Evolutionary conservation across 2,888 invertebrate genomes (phyloP).

Genomic region (Drosophila algonquin): DNA sequence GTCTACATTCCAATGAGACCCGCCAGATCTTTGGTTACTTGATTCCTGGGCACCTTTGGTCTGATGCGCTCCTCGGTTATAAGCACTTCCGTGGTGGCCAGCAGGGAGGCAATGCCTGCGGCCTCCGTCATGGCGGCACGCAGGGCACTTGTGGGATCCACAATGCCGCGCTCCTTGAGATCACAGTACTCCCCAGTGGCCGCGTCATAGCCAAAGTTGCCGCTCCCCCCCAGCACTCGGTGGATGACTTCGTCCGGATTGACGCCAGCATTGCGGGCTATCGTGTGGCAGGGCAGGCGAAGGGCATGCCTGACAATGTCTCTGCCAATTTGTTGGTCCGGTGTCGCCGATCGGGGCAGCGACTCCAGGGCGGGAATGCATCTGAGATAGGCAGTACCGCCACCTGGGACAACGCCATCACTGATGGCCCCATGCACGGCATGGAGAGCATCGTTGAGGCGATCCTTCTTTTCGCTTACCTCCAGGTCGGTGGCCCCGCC

Average conservation of each 20-base stretch:
- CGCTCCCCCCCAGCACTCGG: conserved; percentile 91
- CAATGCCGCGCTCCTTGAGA: conserved; percentile 95
- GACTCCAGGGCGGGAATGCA: conserved; percentile 89
- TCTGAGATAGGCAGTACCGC: conserved; percentile 94
- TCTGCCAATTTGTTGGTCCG: conserved; percentile 87
- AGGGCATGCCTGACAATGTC: conserved; percentile 93
- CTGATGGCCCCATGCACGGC: conserved; percentile 97
- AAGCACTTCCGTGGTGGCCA: conserved; percentile 97
- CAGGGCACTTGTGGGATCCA: conserved; percentile 95
- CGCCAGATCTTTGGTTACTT: conserved; percentile 87
- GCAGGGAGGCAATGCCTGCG: conserved; percentile 95
- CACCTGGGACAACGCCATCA: conserved; percentile 97
- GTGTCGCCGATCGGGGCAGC: conserved; percentile 87
- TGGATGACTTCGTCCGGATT: conserved; percentile 95
- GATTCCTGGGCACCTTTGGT: conserved; percentile 85
- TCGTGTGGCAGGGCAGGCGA: conserved; percentile 94
- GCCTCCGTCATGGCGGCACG: conserved; percentile 96
- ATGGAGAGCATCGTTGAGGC: conserved; percentile 96
- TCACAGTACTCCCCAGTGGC: conserved; percentile 93
- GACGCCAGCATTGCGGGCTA: conserved; percentile 95
- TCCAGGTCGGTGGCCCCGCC: conserved; percentile 96
- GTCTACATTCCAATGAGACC: conserved; percentile 86
- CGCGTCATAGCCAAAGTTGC: conserved; percentile 94
- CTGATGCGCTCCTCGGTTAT: conserved; percentile 97
- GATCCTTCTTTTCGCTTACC: conserved; percentile 97